Evolutionary conservation across 2,888 invertebrate genomes (phyloP).

Genomic region (Athrips mouffetella): DNA sequence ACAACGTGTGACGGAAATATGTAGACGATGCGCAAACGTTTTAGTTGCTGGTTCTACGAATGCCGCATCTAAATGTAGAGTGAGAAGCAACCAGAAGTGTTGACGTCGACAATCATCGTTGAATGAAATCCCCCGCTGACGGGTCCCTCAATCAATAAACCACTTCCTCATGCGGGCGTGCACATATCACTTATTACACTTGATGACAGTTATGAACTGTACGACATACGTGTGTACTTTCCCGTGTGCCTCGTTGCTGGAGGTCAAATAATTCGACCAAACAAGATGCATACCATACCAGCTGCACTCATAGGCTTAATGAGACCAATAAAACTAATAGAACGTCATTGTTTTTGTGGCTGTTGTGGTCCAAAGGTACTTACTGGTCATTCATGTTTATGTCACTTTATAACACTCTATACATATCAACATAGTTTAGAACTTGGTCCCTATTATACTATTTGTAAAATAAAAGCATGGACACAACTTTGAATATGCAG

Average conservation of each 20-base stretch:
- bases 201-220: slow-evolving; percentile 66
- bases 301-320: slow-evolving; percentile 53
- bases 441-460: neutral
- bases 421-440: neutral
- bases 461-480: neutral
- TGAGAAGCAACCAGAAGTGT: slow-evolving; percentile 25
- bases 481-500: slow-evolving; percentile 6
- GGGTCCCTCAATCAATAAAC: slow-evolving; percentile 62
- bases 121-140: slow-evolving; percentile 45
- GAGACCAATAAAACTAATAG: slow-evolving; percentile 64
- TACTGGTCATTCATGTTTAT: no score
- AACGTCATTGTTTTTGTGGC: slow-evolving; percentile 40
- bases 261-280: slow-evolving; percentile 70
- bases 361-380: no score
- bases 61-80: slow-evolving; percentile 12
- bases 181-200: slow-evolving; percentile 59
- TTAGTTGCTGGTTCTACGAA: neutral
- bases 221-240: slow-evolving; percentile 44
- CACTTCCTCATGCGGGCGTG: slow-evolving; percentile 72
- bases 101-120: slow-evolving; percentile 46
- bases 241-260: slow-evolving; percentile 62
- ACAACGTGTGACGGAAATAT: slow-evolving; percentile 10
- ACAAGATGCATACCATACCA: slow-evolving; percentile 47
- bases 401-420: no score
- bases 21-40: neutral